phyloP scores from a whole-genome alignment of 1,140 invertebrate species.

The Pseudoatta argentina region DNA sequence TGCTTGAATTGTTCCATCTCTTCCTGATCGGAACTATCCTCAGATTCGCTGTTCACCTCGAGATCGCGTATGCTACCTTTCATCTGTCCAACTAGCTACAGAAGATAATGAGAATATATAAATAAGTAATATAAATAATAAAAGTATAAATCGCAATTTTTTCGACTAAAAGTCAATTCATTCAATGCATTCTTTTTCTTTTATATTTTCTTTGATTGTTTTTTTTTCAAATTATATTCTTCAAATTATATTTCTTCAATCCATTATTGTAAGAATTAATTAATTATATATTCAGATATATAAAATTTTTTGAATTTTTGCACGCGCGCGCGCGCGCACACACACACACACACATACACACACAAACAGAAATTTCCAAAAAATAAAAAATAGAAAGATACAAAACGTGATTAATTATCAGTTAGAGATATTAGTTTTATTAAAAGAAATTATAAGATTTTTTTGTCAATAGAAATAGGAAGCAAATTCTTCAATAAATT shows the following conservation, averaged over 20 bases:
- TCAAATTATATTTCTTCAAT: not conserved
- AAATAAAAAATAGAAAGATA: not conserved
- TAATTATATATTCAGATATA: not conserved
- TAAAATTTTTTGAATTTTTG: not conserved
- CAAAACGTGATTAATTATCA: not conserved
- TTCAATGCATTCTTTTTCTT: not conserved
- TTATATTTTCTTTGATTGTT: not conserved
- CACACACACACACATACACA: no score
- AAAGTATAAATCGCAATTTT: not conserved
- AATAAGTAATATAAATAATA: constrained; percentile 31
- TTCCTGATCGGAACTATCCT: constrained; percentile 84
- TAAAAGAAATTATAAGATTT: not conserved
- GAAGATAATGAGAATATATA: constrained; percentile 53
- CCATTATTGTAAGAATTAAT: not conserved
- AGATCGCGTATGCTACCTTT: constrained; percentile 90
- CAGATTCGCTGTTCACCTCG: constrained; percentile 87
- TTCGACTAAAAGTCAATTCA: not conserved
- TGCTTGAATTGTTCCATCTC: constrained; percentile 76
- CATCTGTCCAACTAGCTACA: constrained; percentile 93
- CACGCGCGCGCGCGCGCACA: no score
- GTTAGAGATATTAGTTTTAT: not conserved
- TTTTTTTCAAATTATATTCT: not conserved
- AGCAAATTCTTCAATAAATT: not conserved
- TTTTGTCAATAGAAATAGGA: not conserved
- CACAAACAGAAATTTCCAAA: not conserved